Conservation (phyloP, 2,113 vertebrate species). For the Thalassarche chlororhynchos region DNA sequence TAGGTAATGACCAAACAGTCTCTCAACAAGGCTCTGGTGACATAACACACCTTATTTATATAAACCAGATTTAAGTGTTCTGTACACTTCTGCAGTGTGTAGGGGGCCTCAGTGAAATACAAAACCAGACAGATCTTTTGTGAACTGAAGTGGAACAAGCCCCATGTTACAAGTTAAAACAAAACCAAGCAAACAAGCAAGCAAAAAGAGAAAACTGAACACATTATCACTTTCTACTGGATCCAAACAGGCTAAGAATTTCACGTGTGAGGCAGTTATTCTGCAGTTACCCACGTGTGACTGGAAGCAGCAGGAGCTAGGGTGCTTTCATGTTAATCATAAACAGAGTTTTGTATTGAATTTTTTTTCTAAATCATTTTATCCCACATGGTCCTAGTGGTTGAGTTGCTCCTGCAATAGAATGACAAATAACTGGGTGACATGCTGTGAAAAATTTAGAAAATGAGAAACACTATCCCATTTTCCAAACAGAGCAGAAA, state of each 20-base stretch:
- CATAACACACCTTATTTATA: background rate
- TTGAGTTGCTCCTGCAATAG: conserved; percentile 25
- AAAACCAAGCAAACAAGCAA: background rate
- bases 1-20: background rate
- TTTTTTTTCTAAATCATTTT: conserved; percentile 28
- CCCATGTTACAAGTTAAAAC: background rate
- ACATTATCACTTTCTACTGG: background rate
- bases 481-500: conserved; percentile 43
- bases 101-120: background rate
- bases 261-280: background rate
- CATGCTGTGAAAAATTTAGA: conserved; percentile 35
- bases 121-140: background rate
- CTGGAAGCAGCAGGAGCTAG: background rate
- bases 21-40: background rate
- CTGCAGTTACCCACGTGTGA: background rate
- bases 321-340: background rate
- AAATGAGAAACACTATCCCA: background rate
- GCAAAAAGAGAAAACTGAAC: background rate
- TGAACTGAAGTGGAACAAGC: background rate
- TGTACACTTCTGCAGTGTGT: background rate
- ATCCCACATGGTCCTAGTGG: conserved; percentile 10
- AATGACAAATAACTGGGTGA: conserved; percentile 32
- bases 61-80: background rate
- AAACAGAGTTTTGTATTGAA: background rate
- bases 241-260: background rate